Percentiles rank a stretch among this genome's conserved stretches.
Evolutionary conservation across 1,140 invertebrate genomes (phyloP).

Genomic region (Lerema accius): DNA sequence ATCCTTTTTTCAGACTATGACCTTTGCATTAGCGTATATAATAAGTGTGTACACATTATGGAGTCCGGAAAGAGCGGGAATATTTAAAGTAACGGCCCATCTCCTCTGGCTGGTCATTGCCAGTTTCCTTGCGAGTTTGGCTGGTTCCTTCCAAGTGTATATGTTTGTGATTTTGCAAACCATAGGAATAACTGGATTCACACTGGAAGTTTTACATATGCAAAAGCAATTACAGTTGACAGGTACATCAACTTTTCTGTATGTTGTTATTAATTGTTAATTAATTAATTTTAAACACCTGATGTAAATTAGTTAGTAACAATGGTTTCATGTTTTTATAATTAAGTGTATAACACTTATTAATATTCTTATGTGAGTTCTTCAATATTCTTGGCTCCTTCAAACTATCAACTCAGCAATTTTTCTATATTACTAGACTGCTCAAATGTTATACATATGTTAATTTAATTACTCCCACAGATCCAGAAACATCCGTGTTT

Average conservation of each 20-base stretch:
- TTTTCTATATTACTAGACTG: too few species aligned
- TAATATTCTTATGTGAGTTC: too few species aligned
- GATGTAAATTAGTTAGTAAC: too few species aligned
- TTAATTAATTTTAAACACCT: too few species aligned
- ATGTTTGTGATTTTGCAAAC: slow-evolving; percentile 82
- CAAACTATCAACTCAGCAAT: too few species aligned
- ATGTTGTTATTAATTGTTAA: too few species aligned
- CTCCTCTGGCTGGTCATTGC: slow-evolving; percentile 85
- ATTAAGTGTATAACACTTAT: too few species aligned
- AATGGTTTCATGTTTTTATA: too few species aligned
- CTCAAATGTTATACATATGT: slow-evolving; percentile 3
- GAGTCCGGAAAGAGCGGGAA: slow-evolving; percentile 83
- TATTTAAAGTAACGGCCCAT: slow-evolving; percentile 84
- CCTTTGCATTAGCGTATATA: slow-evolving; percentile 68
- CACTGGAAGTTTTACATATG: slow-evolving; percentile 67
- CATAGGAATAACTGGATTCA: slow-evolving; percentile 69
- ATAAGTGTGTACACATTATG: slow-evolving; percentile 82
- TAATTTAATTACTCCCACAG: slow-evolving; percentile 44
- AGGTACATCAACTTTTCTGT: too few species aligned
- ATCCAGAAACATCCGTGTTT: slow-evolving; percentile 64
- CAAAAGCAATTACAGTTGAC: slow-evolving; percentile 61
- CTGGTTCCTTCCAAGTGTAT: slow-evolving; percentile 84
- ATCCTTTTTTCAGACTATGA: slow-evolving; percentile 74
- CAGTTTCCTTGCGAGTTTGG: slow-evolving; percentile 84
- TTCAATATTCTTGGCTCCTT: too few species aligned